Conservation (phyloP, 2,888 invertebrate genomes). For the Hydropsyche betteni region DNA sequence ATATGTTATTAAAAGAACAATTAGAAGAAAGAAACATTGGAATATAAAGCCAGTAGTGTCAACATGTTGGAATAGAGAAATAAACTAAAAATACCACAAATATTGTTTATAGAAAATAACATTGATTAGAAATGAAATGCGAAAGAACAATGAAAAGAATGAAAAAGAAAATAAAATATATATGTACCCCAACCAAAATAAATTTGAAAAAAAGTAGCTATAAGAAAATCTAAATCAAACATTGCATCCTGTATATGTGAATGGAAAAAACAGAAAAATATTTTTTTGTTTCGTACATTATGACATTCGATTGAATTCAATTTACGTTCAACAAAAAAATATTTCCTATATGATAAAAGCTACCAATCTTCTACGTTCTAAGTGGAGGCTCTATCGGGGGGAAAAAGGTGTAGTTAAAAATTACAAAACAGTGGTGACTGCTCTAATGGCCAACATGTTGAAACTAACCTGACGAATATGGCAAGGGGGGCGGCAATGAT, state of each 20-base stretch:
- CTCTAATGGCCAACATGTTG: conserved; percentile 58
- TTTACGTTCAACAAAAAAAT: conserved; percentile 7
- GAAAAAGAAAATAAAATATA: conserved; percentile 1
- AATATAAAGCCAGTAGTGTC: conserved; percentile 38
- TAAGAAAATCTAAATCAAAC: not conserved
- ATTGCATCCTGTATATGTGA: no score
- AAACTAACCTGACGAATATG: conserved; percentile 66
- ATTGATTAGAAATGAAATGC: not conserved
- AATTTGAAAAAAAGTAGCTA: not conserved
- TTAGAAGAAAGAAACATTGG: not conserved
- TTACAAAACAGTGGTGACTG: conserved; percentile 26
- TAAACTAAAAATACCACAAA: conserved; percentile 24
- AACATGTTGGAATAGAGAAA: conserved; percentile 42
- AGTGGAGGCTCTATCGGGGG: not conserved
- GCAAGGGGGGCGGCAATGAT: conserved; percentile 66
- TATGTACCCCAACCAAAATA: not conserved
- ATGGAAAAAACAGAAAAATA: no score
- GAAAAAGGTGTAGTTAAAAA: conserved; percentile 19
- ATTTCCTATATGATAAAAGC: not conserved
- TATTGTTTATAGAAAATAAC: not conserved
- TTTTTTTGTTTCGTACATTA: no score
- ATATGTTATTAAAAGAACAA: not conserved
- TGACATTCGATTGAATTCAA: no score
- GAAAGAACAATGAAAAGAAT: not conserved
- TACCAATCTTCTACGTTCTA: not conserved